Evolutionary conservation across 2,888 invertebrate species (phyloP), one percentile per base, ranked within the genome.

Genomic region (Drosophila mayaguana): DNA sequence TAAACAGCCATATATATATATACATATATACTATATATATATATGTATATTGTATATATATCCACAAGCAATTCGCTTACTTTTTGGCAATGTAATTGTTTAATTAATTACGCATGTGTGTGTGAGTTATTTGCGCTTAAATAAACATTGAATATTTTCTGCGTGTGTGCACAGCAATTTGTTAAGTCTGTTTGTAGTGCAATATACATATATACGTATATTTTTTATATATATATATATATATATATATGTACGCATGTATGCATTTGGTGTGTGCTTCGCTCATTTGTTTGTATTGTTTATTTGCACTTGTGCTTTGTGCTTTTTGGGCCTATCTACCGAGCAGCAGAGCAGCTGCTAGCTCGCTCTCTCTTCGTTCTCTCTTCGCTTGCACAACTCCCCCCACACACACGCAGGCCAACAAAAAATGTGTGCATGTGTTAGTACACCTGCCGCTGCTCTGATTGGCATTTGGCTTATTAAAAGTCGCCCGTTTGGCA

Each of bases 81-180:
- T 60, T 45, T 74, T 72, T 50, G 45, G 68, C 68, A 55, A 64
- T 78, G 78, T 75, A 83, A 81, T 85, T 78, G 75, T 74, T 84
- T 74, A 72, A 83, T 81, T 81, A 77, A 80, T 71, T 68, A 12
- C 22, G 20, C 59, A 60, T 48, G 18, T 70, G 70, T 68, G 46
- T 64, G 75, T 61, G 61, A 59, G 69, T 76, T 69, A 75, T 85
- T 83, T 81, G 80, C 71, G 83, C 80, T 80, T 78, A 81, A 86
- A 73, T 78, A 86, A 83, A 81, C 84, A 83, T 66, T 82, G 64
- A 72, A 72, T 69, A 75, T 70, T 70, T 72, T 70, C 71, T 75
- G 70, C 78, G 72, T 78, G 70, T 75, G 76, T 78, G 76, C 70
- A 72, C 70, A 66, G 64, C 64, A 75, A 73, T 83, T 82, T 79